phyloP scores from a whole-genome alignment of 2,113 vertebrate genomes.

The Odocoileus virginianus region DNA sequence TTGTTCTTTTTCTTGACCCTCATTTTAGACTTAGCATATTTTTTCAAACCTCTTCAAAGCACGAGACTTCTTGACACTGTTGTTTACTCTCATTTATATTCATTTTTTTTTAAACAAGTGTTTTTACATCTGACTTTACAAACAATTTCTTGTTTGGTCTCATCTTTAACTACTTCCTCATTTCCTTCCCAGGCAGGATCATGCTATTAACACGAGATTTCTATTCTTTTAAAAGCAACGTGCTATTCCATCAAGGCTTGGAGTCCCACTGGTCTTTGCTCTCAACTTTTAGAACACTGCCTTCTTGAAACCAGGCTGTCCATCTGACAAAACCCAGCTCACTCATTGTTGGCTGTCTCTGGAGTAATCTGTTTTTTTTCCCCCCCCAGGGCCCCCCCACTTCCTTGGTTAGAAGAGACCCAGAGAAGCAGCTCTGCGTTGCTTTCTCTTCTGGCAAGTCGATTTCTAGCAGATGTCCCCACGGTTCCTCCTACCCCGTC shows the following conservation, averaged over 20 bases:
- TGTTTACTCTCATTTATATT: background rate
- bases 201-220: background rate
- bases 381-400: background rate
- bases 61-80: background rate
- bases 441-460: slow-evolving; percentile 38
- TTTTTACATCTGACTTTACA: background rate
- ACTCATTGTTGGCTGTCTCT: background rate
- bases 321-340: background rate
- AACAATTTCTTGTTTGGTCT: slow-evolving; percentile 43
- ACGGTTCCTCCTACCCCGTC: rapidly evolving
- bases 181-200: slow-evolving; percentile 22
- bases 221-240: background rate
- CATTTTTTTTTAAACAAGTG: background rate
- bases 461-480: slow-evolving; percentile 15
- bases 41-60: background rate
- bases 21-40: background rate
- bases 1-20: background rate
- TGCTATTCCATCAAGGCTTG: too few relatives aligned
- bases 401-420: slow-evolving; percentile 18
- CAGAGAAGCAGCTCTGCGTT: background rate
- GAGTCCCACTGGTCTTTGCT: background rate
- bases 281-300: background rate
- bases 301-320: background rate
- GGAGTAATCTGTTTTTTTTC: background rate
- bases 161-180: slow-evolving; percentile 37